Base-by-base conservation (phyloP, 2,113 vertebrate species). In the Crocuta crocuta region DNA sequence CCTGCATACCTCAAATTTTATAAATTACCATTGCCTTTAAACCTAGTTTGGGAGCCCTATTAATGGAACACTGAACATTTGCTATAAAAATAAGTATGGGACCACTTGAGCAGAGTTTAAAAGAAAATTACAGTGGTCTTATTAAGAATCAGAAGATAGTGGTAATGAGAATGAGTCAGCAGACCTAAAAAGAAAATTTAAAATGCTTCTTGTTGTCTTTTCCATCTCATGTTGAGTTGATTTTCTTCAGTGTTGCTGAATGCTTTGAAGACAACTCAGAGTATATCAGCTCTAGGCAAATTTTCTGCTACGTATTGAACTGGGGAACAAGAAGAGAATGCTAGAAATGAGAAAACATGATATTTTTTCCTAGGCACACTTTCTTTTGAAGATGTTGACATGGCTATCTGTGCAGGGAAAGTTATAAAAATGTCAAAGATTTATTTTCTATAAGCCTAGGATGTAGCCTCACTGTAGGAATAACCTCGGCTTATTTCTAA, bases 111-210 rank as follows among this genome's bases (percentile, higher is more conserved):
- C n/a, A 39, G 76, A 91, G 39, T 53, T 45, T 89, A 84, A 89
- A 91, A 87, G 78, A 97, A 97, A 97, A 92, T 95, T 92, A 71
- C 15, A 85, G 61, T 66, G 31, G 33, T 45, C 35, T 50, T 85
- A 28, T 55, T 93, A 91, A 66, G 61, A 71, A 82, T 84, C 87
- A 95, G 66, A 89, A 90, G 73, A n/a, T n/a, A 55, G 12, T 79
- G 53, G 94, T 85, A 39, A 74, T 66, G 66, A 43, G n/a, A 63
- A 70, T 97, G 94, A 97, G 50, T 78, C 87, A 94, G 26, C 19
- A 53, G 23, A 78, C 43, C 33, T 50, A 95, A 91, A 96, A 83
- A 50, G 19, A 68, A 92, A 55, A 17, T 45, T 83, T 23, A 13
- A 68, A 87, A 48, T 55, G 48, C 17, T 89, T 45, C 9, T 78